A percentile compares a stretch with the other conserved stretches of the same genome.
phyloP scores from a whole-genome alignment of 30 jellyfish, hydroid and myxozoan genomes.

The Nemopilema nomurai region DNA sequence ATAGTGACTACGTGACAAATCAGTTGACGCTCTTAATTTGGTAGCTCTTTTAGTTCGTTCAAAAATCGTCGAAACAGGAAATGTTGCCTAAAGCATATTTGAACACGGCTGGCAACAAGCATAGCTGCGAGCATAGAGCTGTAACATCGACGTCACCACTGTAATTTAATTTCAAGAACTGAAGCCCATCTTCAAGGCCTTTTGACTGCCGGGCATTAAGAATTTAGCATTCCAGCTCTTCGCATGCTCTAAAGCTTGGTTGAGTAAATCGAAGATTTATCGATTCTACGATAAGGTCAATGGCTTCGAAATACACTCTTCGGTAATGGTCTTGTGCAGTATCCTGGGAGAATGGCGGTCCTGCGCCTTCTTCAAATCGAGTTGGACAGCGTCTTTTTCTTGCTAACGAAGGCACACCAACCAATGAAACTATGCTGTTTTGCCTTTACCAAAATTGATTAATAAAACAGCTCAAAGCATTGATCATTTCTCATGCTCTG shows the following conservation, averaged over 20 bases:
- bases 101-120: conserved; percentile 32
- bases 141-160: conserved; percentile 25
- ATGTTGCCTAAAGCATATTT: neutral
- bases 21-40: neutral
- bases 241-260: conserved; percentile 52
- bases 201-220: conserved; percentile 16
- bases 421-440: conserved; percentile 19
- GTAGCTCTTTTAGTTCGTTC: conserved; percentile 1
- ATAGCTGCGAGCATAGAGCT: conserved; percentile 28
- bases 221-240: conserved; percentile 21
- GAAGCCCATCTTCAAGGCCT: neutral
- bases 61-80: conserved; percentile 37
- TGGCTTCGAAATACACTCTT: conserved; percentile 12
- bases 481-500: conserved; percentile 25
- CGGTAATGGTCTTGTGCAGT: conserved; percentile 16
- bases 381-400: conserved; percentile 28
- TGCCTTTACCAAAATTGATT: conserved; percentile 17
- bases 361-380: conserved; percentile 40
- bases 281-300: conserved; percentile 1
- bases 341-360: neutral
- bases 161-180: conserved; percentile 5
- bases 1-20: neutral
- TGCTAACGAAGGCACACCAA: conserved; percentile 29
- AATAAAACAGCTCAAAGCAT: conserved; percentile 20
- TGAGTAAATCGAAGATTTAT: conserved; percentile 10